phyloP scores from a whole-genome alignment of 2,797 vertebrate genomes.

The Rhinogobio ventralis region DNA sequence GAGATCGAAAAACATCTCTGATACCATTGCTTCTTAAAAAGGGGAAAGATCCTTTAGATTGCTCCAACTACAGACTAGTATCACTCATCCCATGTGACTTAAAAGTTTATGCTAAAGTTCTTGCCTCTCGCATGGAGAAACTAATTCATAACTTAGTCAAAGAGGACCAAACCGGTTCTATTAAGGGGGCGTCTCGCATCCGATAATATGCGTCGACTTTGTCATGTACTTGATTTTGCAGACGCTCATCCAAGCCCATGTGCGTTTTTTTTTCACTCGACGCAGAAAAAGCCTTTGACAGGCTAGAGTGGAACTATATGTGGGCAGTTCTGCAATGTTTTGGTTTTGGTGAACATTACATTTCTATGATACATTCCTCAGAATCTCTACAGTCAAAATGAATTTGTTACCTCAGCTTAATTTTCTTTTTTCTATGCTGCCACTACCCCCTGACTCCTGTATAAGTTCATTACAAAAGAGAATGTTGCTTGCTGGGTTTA shows the following conservation, averaged over 20 bases:
- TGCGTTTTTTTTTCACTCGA: background rate
- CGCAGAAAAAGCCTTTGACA: background rate
- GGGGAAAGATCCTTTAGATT: background rate
- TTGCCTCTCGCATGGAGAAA: background rate
- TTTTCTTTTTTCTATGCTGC: background rate
- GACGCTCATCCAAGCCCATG: background rate
- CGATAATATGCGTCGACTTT: background rate
- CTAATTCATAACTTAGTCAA: background rate
- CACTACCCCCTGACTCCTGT: background rate
- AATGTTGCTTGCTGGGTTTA: too few relatives aligned
- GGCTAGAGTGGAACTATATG: conserved; percentile 6
- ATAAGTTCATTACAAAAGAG: too few relatives aligned
- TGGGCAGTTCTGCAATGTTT: conserved; percentile 15
- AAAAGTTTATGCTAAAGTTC: background rate
- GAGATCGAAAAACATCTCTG: too few relatives aligned
- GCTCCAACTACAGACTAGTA: too few relatives aligned
- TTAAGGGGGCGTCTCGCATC: background rate
- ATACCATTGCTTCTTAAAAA: too few relatives aligned
- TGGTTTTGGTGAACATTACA: background rate
- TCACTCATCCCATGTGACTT: background rate
- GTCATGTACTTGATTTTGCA: background rate
- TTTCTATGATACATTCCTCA: background rate
- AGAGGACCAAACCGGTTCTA: background rate
- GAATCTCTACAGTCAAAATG: background rate
- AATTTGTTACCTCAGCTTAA: background rate